Evolutionary conservation across 1,140 invertebrate genomes (phyloP).

Genomic region (Hydropsyche tenuis): DNA sequence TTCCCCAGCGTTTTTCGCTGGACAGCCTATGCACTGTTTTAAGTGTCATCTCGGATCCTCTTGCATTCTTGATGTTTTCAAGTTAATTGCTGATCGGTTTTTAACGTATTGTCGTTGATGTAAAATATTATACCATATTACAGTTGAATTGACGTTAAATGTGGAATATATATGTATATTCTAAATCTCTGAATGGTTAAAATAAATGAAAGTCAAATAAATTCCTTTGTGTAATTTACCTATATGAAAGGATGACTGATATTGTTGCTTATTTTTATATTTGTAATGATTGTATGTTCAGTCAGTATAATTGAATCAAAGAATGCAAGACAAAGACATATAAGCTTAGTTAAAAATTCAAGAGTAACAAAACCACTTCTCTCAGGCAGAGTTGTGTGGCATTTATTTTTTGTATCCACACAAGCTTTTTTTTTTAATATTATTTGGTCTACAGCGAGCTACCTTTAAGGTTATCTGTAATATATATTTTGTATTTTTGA

Average conservation of each 20-base stretch:
- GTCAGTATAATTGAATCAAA: conserved; percentile 42
- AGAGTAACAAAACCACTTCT: conserved; percentile 13
- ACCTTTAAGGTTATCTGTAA: conserved; percentile 45
- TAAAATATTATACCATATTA: conserved; percentile 47
- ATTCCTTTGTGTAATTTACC: conserved; percentile 49
- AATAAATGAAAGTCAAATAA: conserved; percentile 45
- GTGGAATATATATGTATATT: conserved; percentile 45
- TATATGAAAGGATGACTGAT: conserved; percentile 51
- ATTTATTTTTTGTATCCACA: conserved; percentile 24
- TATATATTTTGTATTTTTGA: conserved; percentile 51
- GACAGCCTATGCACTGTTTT: conserved; percentile 49
- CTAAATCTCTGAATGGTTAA: conserved; percentile 48
- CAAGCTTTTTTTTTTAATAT: conserved; percentile 40
- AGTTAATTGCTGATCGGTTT: conserved; percentile 45
- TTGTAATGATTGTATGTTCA: conserved; percentile 50
- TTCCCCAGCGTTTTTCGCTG: conserved; percentile 22
- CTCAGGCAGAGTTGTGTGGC: conserved; percentile 35
- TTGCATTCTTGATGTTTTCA: conserved; percentile 50
- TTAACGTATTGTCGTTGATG: conserved; percentile 37
- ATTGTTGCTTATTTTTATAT: conserved; percentile 52
- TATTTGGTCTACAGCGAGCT: conserved; percentile 39
- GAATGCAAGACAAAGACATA: conserved; percentile 47
- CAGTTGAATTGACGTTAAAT: conserved; percentile 47
- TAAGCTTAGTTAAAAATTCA: conserved; percentile 12
- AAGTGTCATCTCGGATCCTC: conserved; percentile 50